Evolutionary conservation across 2,888 invertebrate genomes (phyloP).

Genomic region (Perizoma affinitatum): DNA sequence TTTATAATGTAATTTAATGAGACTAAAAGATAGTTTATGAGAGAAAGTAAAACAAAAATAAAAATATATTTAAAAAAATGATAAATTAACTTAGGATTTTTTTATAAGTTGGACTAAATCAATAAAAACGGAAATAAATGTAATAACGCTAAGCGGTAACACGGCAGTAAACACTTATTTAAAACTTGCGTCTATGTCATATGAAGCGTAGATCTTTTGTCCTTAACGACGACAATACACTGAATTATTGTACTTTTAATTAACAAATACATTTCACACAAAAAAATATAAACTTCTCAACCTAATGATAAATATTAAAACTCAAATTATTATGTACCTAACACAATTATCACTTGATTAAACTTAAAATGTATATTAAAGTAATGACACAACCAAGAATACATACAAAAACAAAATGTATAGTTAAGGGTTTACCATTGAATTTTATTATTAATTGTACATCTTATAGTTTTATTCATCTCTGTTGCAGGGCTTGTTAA

Average conservation of each 20-base stretch:
- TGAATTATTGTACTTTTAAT: constrained; percentile 14
- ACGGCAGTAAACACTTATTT: neutral
- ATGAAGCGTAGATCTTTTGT: constrained; percentile 7
- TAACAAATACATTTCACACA: neutral
- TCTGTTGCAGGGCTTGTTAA: no score
- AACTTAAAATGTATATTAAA: constrained; percentile 19
- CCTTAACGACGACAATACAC: constrained; percentile 10
- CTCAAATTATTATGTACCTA: constrained; percentile 18
- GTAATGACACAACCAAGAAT: constrained; percentile 18
- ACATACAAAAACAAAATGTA: constrained; percentile 9
- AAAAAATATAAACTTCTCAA: neutral
- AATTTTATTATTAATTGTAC: no score
- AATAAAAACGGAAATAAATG: no score
- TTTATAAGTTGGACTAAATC: no score
- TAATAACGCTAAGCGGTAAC: neutral
- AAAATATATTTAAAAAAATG: no score
- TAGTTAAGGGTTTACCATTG: constrained; percentile 14
- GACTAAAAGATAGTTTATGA: no score
- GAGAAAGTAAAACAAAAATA: no score
- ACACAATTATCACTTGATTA: constrained; percentile 35
- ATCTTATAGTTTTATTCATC: no score
- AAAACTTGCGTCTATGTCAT: constrained; percentile 3
- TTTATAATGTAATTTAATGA: no score
- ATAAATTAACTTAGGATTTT: no score
- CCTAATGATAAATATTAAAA: constrained; percentile 1